phyloP scores from a whole-genome alignment of 2,888 invertebrate genomes.

The Ypsolopha sequella region DNA sequence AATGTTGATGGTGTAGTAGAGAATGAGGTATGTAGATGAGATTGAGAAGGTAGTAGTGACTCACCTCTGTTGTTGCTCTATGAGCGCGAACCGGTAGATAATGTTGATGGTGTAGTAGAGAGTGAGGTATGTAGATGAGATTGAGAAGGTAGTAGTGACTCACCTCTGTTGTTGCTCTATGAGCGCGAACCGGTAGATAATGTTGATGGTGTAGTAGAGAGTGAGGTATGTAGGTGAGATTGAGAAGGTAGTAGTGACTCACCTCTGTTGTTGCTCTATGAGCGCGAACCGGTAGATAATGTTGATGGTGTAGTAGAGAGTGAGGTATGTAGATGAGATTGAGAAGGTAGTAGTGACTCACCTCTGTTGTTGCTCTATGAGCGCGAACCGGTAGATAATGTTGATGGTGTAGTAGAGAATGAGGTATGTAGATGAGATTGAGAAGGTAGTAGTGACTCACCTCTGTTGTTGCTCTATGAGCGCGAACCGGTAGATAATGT shows the following conservation, averaged over 20 bases:
- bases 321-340: constrained; percentile 90
- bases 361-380: constrained; percentile 85
- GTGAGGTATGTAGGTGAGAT: constrained; percentile 90
- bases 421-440: too few species aligned
- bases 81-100: constrained; percentile 68
- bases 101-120: too few species aligned
- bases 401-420: too few species aligned
- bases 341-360: constrained; percentile 62
- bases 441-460: constrained; percentile 61
- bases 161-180: constrained; percentile 85
- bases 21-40: constrained; percentile 86
- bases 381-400: constrained; percentile 49
- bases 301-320: constrained; percentile 89
- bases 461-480: constrained; percentile 83
- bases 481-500: constrained; percentile 87
- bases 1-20: constrained; percentile 90
- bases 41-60: constrained; percentile 44
- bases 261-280: constrained; percentile 85
- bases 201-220: constrained; percentile 88
- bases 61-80: constrained; percentile 84
- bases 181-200: constrained; percentile 87
- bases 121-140: too few species aligned
- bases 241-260: constrained; percentile 51
- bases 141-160: constrained; percentile 28
- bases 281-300: constrained; percentile 87